phyloP scores from a whole-genome alignment of 2,888 invertebrate species.

The Parelbella ahira region DNA sequence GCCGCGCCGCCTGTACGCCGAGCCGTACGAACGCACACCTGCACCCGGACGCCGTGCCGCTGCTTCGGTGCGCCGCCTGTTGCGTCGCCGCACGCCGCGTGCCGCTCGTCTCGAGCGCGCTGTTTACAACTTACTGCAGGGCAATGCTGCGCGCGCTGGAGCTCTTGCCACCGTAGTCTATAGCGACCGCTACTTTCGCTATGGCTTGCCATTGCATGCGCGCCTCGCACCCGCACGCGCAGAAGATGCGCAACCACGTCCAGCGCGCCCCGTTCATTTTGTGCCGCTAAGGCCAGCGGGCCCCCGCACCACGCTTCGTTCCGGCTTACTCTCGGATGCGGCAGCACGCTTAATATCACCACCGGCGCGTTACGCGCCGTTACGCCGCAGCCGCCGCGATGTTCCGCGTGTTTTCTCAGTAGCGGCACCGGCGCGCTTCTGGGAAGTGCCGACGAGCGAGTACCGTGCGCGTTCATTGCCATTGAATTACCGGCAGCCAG shows the following conservation, averaged over 20 bases:
- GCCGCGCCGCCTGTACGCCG: constrained; percentile 29
- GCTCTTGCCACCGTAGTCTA: constrained; percentile 64
- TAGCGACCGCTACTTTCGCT: constrained; percentile 73
- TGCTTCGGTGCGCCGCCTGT: constrained; percentile 33
- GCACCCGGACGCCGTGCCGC: constrained; percentile 30
- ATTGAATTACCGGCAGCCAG: constrained; percentile 36
- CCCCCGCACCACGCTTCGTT: constrained; percentile 28
- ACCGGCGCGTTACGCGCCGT: constrained; percentile 31
- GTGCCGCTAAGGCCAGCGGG: constrained; percentile 22
- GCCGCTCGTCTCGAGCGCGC: constrained; percentile 35
- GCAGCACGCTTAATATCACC: constrained; percentile 25
- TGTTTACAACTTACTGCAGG: constrained; percentile 45
- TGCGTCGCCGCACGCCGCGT: constrained; percentile 34
- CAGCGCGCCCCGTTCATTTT: constrained; percentile 26
- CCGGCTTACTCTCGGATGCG: constrained; percentile 28
- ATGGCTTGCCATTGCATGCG: constrained; percentile 58
- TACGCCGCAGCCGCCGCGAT: constrained; percentile 32
- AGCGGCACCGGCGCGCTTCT: constrained; percentile 23
- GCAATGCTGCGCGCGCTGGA: constrained; percentile 39
- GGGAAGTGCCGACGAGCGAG: constrained; percentile 31
- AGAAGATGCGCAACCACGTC: constrained; percentile 33
- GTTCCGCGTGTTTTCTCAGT: constrained; percentile 32
- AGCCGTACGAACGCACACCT: constrained; percentile 32
- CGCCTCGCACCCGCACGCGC: constrained; percentile 36
- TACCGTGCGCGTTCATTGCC: constrained; percentile 34